Evolutionary conservation across 2,888 invertebrate genomes (phyloP), one percentile per base, ranked within the genome.

Genomic region (Leptinotarsa juncta): DNA sequence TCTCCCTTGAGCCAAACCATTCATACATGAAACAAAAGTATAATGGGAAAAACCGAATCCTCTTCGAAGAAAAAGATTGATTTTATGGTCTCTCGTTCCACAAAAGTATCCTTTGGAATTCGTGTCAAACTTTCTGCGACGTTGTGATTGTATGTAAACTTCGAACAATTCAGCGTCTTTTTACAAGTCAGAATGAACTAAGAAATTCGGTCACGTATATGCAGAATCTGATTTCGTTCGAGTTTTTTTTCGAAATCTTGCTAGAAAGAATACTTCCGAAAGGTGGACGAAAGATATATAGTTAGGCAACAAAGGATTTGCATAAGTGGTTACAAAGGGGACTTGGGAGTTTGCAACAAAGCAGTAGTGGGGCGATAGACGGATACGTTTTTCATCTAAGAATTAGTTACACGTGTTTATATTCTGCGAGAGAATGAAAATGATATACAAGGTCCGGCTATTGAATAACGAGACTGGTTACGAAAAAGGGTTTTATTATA

Each of bases 121-220:
- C 60, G 60, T 23, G 26, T 60, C 23, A 60, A 60, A 60, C 20
- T 60, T 20, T 23, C 26, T 60, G 23, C 60, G 23, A 20, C 60
- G 15, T 67, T 20, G 53, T 67, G 51, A 26, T 71, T 53, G 53
- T 51, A 53, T 71, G 50, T 71, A 51, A 71, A 71, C 71, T 71
- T 65, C 32, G 26, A 42, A 16, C 26, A 18, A 50, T 15, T 32
- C 26, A 16, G 49, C 62, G 65, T 65, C 26, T 65, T 71, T 53
- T 71, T 65, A 51, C 42, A 65, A 18, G 15, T 5, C 5, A 20
- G 16, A 71, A 71, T 51, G n/a, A 65, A 51, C 53, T 49, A 42
- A 48, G 26, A 16, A 53, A 20, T 51, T 65, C 32, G n/a, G 65
- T 65, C 71, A 71, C 71, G 65, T 71, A 71, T 70, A 50, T 50